Evolutionary conservation across 2,113 vertebrate genomes (phyloP).

Genomic region (Chloroceryle aenea): DNA sequence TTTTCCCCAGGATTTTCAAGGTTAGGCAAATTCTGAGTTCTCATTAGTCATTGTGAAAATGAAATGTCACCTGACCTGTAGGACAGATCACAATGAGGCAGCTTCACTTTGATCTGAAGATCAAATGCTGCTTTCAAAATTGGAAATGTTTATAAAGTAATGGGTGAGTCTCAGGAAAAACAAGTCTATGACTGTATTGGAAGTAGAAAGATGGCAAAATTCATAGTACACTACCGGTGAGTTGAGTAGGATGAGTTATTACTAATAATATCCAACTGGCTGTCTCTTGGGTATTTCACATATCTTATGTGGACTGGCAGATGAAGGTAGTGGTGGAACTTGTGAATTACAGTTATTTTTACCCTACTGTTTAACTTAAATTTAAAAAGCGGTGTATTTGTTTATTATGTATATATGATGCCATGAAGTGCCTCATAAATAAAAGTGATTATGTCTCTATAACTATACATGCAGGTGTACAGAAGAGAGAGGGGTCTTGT

Average conservation of each 20-base stretch:
- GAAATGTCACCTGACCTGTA: neutral
- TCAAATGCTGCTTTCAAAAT: conserved; percentile 18
- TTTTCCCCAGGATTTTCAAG: neutral
- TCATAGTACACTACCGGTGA: neutral
- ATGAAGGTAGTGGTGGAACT: conserved; percentile 5
- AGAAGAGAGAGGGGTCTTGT: neutral
- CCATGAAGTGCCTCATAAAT: neutral
- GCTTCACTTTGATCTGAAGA: conserved; percentile 45
- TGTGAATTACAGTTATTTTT: conserved; percentile 59
- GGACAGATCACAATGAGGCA: conserved; percentile 19
- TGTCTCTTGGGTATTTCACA: conserved; percentile 17
- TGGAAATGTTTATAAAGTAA: neutral
- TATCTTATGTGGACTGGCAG: conserved; percentile 35
- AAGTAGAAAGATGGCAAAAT: neutral
- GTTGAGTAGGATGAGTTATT: conserved; percentile 39
- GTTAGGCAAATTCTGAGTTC: neutral
- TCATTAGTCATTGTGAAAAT: neutral
- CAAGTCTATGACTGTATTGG: neutral
- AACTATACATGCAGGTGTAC: fast-evolving
- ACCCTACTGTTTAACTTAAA: neutral
- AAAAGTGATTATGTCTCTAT: neutral
- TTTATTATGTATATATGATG: neutral
- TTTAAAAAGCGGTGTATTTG: neutral
- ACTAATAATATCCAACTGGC: conserved; percentile 35
- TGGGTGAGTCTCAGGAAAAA: neutral